Conservation (phyloP, 1,140 invertebrate genomes). For the Halesus radiatus region DNA sequence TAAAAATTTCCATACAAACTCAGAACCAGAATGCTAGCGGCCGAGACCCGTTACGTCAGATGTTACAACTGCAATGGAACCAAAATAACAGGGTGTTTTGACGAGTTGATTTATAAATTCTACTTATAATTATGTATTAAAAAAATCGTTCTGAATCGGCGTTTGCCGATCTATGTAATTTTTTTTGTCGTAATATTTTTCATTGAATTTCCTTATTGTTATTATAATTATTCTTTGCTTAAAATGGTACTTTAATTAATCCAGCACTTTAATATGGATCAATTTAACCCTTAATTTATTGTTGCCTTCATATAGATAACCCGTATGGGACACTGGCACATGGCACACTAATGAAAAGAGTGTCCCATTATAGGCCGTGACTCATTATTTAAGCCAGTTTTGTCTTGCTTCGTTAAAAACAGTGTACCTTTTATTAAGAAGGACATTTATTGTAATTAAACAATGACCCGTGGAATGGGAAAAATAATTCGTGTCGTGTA, state of each 20-base stretch:
- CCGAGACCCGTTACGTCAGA: too few species aligned
- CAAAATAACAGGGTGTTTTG: too few species aligned
- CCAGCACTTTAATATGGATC: not conserved
- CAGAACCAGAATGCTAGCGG: too few species aligned
- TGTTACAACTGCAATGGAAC: too few species aligned
- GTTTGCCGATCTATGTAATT: too few species aligned
- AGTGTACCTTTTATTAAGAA: conserved; percentile 11
- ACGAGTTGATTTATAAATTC: too few species aligned
- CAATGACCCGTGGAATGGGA: not conserved
- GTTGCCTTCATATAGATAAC: conserved; percentile 1
- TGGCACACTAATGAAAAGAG: conserved; percentile 25
- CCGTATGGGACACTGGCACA: conserved; percentile 18
- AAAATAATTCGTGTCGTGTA: not conserved
- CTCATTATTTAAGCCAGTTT: conserved; percentile 51
- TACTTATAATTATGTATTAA: too few species aligned
- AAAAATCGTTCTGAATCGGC: too few species aligned
- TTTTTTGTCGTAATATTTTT: too few species aligned
- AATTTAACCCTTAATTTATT: conserved; percentile 12
- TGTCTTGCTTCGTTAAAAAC: conserved; percentile 42
- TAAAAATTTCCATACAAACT: too few species aligned
- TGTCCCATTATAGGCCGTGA: conserved; percentile 52
- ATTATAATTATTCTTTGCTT: too few species aligned
- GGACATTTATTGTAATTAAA: conserved; percentile 10
- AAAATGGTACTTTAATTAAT: not conserved
- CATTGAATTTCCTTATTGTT: too few species aligned